Percentiles rank a stretch among this genome's conserved stretches.
Conservation (phyloP, 2,888 invertebrate genomes). For the Microchrysa polita region DNA sequence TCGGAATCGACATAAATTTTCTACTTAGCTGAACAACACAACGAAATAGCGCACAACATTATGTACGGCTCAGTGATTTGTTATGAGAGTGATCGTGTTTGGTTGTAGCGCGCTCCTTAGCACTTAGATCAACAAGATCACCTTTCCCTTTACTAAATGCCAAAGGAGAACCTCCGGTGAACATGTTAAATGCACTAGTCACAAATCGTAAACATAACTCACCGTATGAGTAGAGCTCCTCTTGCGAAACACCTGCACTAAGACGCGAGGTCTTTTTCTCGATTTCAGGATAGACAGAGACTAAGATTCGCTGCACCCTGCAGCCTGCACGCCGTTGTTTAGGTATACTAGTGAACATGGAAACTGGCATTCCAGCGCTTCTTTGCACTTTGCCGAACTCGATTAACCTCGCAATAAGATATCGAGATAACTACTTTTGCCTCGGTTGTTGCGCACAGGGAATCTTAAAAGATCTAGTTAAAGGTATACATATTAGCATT, state of each 20-base stretch:
- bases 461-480: constrained; percentile 2
- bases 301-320: no score
- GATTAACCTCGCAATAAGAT: constrained; percentile 19
- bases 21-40: neutral
- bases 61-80: constrained; percentile 36
- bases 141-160: constrained; percentile 33
- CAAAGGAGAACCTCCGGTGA: constrained; percentile 19
- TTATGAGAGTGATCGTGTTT: neutral
- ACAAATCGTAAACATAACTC: constrained; percentile 27
- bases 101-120: neutral
- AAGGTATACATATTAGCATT: no score
- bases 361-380: constrained; percentile 9
- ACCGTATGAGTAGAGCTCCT: neutral
- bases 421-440: neutral
- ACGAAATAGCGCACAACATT: neutral
- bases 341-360: constrained; percentile 32
- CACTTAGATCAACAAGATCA: constrained; percentile 30
- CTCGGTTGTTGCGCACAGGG: neutral
- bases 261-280: neutral
- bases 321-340: constrained; percentile 9
- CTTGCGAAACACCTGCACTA: constrained; percentile 30
- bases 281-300: neutral
- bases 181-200: constrained; percentile 31
- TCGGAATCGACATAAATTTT: constrained; percentile 32
- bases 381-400: constrained; percentile 27